Percentiles rank a stretch among this genome's conserved stretches.
Conservation (phyloP, 2,113 vertebrate genomes). For the Turnix velox region DNA sequence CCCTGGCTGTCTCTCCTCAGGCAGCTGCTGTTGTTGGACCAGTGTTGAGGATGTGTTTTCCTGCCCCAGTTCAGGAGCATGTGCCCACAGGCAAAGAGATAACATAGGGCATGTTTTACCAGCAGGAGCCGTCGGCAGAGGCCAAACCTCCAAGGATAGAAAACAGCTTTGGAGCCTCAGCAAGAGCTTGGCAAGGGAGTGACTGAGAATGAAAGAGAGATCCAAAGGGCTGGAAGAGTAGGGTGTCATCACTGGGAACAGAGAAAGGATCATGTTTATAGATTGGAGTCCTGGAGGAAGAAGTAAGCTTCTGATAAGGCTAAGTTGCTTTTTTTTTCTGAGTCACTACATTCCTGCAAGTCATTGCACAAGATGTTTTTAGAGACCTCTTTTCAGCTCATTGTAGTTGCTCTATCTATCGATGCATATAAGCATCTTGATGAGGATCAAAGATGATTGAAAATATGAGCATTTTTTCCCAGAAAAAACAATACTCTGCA, state of each 20-base stretch:
- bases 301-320: slow-evolving; percentile 18
- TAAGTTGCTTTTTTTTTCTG: slow-evolving; percentile 12
- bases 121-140: not conserved
- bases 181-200: not conserved
- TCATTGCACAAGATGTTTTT: slow-evolving; percentile 17
- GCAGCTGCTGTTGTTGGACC: not conserved
- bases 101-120: not conserved
- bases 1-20: not conserved
- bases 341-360: slow-evolving; percentile 49
- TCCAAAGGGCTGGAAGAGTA: not conserved
- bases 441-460: not conserved
- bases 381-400: not conserved
- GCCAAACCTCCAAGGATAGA: not conserved
- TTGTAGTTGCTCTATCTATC: not conserved
- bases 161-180: not conserved
- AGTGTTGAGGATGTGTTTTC: not conserved
- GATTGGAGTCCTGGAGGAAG: slow-evolving; percentile 22
- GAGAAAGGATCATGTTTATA: not conserved
- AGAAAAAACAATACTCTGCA: not conserved
- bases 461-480: not conserved
- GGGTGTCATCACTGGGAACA: not conserved
- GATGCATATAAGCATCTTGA: too few species aligned
- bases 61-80: not conserved
- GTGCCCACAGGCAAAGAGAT: not conserved
- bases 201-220: not conserved